Conservation (phyloP, 1,140 invertebrate species). For the Drosophila dunni region DNA sequence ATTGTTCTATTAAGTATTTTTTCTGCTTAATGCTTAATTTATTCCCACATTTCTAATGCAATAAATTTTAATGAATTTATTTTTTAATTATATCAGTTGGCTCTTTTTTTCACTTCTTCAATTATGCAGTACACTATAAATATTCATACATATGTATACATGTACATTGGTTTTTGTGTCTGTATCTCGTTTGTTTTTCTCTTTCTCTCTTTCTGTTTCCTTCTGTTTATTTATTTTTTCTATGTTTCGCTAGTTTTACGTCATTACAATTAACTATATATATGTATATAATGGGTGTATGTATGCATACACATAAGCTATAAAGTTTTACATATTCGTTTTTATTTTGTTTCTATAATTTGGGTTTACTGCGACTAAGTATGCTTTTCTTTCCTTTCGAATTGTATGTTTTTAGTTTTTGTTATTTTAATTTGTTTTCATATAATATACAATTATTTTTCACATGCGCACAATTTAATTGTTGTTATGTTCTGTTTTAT, state of each 20-base stretch:
- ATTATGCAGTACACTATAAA: slow-evolving; percentile 71
- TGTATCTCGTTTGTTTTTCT: slow-evolving; percentile 34
- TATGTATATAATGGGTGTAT: slow-evolving; percentile 7
- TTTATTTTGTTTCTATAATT: slow-evolving; percentile 45
- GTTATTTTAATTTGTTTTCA: slow-evolving; percentile 31
- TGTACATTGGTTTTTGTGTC: slow-evolving; percentile 40
- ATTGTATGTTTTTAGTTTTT: slow-evolving; percentile 12
- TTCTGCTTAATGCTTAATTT: slow-evolving; percentile 33
- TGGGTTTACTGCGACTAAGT: slow-evolving; percentile 47
- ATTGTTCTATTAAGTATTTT: slow-evolving; percentile 49
- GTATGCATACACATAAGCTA: slow-evolving; percentile 62
- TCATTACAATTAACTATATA: slow-evolving; percentile 66
- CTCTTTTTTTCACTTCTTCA: slow-evolving; percentile 35
- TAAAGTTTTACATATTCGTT: slow-evolving; percentile 64
- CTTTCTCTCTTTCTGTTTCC: neutral
- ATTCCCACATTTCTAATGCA: slow-evolving; percentile 58
- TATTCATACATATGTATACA: slow-evolving; percentile 56
- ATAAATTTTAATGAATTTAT: slow-evolving; percentile 60
- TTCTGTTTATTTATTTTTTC: slow-evolving; percentile 18
- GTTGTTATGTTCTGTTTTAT: slow-evolving; percentile 67
- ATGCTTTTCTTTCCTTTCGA: slow-evolving; percentile 40
- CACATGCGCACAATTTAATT: slow-evolving; percentile 63
- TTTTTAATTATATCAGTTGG: slow-evolving; percentile 56
- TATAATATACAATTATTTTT: slow-evolving; percentile 69
- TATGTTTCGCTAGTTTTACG: slow-evolving; percentile 68